Percentiles rank a stretch among this genome's conserved stretches.
These are phyloP conservation scores for Cecropterus lyciades DNA, from an alignment of 1,140 invertebrate genomes.

Conservation along the genomic window DNA sequence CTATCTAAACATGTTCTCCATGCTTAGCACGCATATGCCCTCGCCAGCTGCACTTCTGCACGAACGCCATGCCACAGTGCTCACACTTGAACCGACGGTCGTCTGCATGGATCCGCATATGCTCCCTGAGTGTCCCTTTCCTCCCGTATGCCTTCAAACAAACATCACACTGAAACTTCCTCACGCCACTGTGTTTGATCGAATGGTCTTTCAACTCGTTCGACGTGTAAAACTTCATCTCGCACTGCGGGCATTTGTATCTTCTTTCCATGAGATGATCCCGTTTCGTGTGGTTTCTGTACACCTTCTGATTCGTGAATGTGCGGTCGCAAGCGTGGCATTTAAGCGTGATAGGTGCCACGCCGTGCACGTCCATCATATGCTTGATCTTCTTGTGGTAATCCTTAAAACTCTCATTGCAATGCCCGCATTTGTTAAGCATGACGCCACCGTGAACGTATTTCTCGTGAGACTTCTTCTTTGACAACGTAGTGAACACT, in stretches of 20 bases:
- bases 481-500: conserved; percentile 41
- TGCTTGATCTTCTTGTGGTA: conserved; percentile 48
- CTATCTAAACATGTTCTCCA: conserved; percentile 37
- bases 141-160: conserved; percentile 86
- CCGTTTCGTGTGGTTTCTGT: conserved; percentile 50
- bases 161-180: conserved; percentile 80
- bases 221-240: conserved; percentile 63
- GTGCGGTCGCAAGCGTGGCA: conserved; percentile 56
- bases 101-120: conserved; percentile 84
- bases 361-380: conserved; percentile 44
- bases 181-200: conserved; percentile 86
- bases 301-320: conserved; percentile 45
- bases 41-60: conserved; percentile 57
- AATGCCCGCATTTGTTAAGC: conserved; percentile 47
- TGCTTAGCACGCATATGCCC: conserved; percentile 56
- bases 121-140: conserved; percentile 78
- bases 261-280: conserved; percentile 55
- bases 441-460: conserved; percentile 40
- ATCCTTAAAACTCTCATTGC: conserved; percentile 45
- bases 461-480: conserved; percentile 45
- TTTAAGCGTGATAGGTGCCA: conserved; percentile 36
- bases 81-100: conserved; percentile 62
- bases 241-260: conserved; percentile 62
- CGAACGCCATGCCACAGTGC: conserved; percentile 58
- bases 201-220: conserved; percentile 53